A percentile compares a stretch with the other conserved stretches of the same genome.
phyloP scores from a whole-genome alignment of 1,140 invertebrate genomes.

The Nephila pilipes region DNA sequence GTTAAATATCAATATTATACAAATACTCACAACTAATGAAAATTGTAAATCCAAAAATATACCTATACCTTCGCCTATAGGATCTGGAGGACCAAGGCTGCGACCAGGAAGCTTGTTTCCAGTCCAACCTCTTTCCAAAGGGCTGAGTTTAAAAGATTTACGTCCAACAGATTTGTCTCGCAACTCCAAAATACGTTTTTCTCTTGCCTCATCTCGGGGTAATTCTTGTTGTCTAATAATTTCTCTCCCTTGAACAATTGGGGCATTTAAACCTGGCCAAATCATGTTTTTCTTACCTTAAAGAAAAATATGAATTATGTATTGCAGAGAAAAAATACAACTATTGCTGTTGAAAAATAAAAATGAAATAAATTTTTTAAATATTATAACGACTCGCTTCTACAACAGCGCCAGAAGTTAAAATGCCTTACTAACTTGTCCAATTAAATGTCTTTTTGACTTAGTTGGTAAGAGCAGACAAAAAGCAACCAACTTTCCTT shows the following conservation, averaged over 20 bases:
- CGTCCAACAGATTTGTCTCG: constrained; percentile 87
- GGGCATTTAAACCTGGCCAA: constrained; percentile 95
- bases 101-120: constrained; percentile 90
- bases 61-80: constrained; percentile 86
- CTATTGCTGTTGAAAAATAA: too few relatives aligned
- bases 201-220: constrained; percentile 87
- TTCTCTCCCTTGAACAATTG: constrained; percentile 89
- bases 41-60: background rate
- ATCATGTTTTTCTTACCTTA: constrained; percentile 89
- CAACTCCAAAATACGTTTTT: constrained; percentile 87
- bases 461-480: too few relatives aligned
- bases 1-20: background rate
- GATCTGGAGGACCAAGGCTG: constrained; percentile 93
- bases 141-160: constrained; percentile 85
- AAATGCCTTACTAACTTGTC: too few relatives aligned
- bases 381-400: too few relatives aligned
- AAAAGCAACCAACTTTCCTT: too few relatives aligned
- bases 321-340: too few relatives aligned
- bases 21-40: background rate
- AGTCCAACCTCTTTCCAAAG: constrained; percentile 94
- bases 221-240: constrained; percentile 87
- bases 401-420: too few relatives aligned
- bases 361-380: too few relatives aligned
- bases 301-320: background rate
- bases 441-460: too few relatives aligned